Evolutionary conservation across 2,797 vertebrate genomes (phyloP).

Genomic region (Phataginus tetradactyla): DNA sequence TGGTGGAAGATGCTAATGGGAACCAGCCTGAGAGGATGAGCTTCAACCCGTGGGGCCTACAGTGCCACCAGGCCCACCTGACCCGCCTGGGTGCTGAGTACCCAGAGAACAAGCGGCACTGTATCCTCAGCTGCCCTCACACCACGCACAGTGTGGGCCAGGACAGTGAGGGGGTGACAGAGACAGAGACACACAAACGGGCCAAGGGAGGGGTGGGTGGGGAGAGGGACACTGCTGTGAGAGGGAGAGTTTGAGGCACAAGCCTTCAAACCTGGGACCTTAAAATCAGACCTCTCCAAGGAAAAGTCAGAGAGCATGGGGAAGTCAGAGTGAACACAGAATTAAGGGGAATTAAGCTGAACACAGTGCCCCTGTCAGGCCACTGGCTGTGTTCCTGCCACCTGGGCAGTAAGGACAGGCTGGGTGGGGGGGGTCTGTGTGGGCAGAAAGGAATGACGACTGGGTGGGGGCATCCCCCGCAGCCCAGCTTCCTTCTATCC

Average conservation of each 20-base stretch:
- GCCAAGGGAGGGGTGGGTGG: background rate
- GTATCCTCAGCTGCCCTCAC: slow-evolving; percentile 83
- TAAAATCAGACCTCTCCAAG: background rate
- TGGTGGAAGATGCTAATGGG: slow-evolving; percentile 77
- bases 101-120: slow-evolving; percentile 84
- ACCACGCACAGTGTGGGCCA: rapidly evolving
- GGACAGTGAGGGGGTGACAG: background rate
- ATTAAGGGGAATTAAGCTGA: background rate
- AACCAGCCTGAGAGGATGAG: slow-evolving; percentile 80
- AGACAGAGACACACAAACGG: background rate
- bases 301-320: background rate
- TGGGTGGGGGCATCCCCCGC: background rate
- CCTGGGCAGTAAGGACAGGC: background rate
- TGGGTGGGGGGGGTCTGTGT: too few relatives aligned
- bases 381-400: background rate
- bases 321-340: background rate
- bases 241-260: background rate
- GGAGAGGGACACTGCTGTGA: background rate
- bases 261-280: background rate
- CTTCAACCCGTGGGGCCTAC: slow-evolving; percentile 88
- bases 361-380: background rate
- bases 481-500: background rate
- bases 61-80: slow-evolving; percentile 88
- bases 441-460: background rate
- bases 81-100: slow-evolving; percentile 85